A percentile compares a stretch with the other conserved stretches of the same genome.
Conservation (phyloP, 2,113 vertebrate species). For the Mustela nigripes region DNA sequence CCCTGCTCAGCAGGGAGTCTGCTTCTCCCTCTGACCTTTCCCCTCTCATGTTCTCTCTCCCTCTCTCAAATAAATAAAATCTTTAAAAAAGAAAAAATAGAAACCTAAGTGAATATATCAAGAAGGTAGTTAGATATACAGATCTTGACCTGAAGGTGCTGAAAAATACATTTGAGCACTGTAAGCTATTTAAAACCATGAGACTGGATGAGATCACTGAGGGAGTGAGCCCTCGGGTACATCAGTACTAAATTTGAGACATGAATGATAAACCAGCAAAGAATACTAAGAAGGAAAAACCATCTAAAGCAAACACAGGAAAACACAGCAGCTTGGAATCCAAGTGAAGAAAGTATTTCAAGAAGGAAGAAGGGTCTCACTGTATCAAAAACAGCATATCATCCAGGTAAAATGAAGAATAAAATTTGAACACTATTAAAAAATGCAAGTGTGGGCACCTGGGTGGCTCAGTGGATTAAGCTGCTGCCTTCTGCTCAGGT, state of each 20-base stretch:
- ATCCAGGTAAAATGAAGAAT: neutral
- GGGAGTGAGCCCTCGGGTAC: neutral
- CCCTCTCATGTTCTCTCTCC: no score
- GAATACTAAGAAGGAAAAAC: neutral
- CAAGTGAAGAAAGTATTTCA: neutral
- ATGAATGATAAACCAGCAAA: neutral
- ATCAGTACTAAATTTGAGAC: neutral
- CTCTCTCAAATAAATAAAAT: no score
- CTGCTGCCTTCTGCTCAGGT: no score
- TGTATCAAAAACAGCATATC: neutral
- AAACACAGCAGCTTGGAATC: neutral
- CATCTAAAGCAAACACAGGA: neutral
- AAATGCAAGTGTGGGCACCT: neutral
- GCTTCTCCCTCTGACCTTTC: no score
- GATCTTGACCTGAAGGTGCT: neutral
- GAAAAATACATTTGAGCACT: neutral
- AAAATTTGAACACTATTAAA: neutral
- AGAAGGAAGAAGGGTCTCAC: neutral
- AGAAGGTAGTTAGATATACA: neutral
- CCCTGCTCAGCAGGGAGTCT: no score
- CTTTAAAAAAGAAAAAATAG: no score
- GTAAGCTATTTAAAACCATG: neutral
- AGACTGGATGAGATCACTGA: neutral
- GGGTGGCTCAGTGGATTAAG: no score
- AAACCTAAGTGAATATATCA: neutral